Conservation (phyloP, 2,888 invertebrate genomes). For the Colostygia pectinataria region DNA sequence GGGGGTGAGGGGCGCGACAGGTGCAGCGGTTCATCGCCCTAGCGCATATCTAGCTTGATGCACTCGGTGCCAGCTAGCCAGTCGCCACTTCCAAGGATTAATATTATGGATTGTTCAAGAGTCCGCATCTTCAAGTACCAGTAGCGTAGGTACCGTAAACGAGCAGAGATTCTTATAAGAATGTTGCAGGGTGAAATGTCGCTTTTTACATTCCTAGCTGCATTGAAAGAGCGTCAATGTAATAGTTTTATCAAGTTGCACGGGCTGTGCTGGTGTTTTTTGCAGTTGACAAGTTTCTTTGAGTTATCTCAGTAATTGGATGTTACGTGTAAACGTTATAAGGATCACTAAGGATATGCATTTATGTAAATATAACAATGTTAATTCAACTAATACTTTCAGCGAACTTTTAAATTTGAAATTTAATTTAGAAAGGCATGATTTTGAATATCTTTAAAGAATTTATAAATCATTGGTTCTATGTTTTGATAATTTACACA, state of each 20-base stretch:
- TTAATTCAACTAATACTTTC: no score
- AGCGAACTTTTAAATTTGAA: no score
- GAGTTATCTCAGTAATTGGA: not conserved
- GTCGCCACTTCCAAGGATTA: slow-evolving; percentile 52
- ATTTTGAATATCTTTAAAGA: no score
- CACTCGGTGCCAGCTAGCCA: slow-evolving; percentile 22
- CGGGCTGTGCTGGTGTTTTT: slow-evolving; percentile 17
- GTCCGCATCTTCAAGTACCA: slow-evolving; percentile 44
- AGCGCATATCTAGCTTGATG: slow-evolving; percentile 46
- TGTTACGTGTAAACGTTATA: not conserved
- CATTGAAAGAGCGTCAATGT: slow-evolving; percentile 25
- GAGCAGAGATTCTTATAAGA: slow-evolving; percentile 33
- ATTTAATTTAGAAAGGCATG: no score
- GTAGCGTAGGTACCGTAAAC: slow-evolving; percentile 52
- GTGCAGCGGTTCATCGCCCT: slow-evolving; percentile 74
- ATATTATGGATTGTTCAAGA: slow-evolving; percentile 53
- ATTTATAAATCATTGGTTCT: slow-evolving; percentile 7
- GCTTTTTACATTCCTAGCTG: slow-evolving; percentile 28
- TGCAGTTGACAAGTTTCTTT: not conserved
- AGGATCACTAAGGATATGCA: no score
- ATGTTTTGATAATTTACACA: not conserved
- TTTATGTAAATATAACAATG: no score
- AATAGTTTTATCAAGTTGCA: slow-evolving; percentile 24
- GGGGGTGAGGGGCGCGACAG: slow-evolving; percentile 67
- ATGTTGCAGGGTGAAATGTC: slow-evolving; percentile 30